A percentile compares a stretch with the other conserved stretches of the same genome.
These are phyloP conservation scores for Pollicipes pollicipes DNA, from an alignment of 1,140 invertebrate species.

Conservation along the genomic window DNA sequence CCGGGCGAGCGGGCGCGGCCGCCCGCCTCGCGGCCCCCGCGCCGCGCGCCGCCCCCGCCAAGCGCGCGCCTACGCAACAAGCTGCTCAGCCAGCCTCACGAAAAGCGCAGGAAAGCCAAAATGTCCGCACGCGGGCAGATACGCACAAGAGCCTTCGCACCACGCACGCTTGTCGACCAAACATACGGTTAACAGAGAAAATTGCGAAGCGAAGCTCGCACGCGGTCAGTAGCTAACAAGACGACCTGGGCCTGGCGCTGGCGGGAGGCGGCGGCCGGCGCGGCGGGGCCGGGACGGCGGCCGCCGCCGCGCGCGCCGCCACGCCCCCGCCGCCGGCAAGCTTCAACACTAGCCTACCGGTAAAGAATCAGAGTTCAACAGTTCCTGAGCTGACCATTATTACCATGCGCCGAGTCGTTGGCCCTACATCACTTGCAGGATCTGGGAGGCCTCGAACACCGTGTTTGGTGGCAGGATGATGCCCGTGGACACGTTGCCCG, in stretches of 20 bases:
- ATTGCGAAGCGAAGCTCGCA: neutral
- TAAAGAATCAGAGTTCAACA: neutral
- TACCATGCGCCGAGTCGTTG: neutral
- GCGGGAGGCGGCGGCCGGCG: no score
- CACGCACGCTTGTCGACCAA: no score
- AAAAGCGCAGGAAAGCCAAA: no score
- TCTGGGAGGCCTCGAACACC: conserved; percentile 70
- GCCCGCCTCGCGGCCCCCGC: no score
- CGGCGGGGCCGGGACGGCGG: no score
- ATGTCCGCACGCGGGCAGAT: no score
- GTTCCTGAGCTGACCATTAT: neutral
- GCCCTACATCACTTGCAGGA: conserved; percentile 49
- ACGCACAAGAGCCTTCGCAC: no score
- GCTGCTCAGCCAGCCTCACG: no score
- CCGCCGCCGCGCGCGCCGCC: no score
- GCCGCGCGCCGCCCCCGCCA: no score
- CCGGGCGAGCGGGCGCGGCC: no score
- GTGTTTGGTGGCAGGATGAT: conserved; percentile 68
- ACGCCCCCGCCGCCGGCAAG: neutral
- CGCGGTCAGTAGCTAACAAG: neutral
- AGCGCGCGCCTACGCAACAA: neutral
- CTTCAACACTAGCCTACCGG: neutral
- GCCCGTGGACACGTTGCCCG: conserved; percentile 67
- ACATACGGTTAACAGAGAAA: neutral
- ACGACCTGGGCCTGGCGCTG: neutral